These are phyloP conservation scores for Buathra laborator DNA, from an alignment of 2,888 invertebrate genomes.

Conservation along the genomic window DNA sequence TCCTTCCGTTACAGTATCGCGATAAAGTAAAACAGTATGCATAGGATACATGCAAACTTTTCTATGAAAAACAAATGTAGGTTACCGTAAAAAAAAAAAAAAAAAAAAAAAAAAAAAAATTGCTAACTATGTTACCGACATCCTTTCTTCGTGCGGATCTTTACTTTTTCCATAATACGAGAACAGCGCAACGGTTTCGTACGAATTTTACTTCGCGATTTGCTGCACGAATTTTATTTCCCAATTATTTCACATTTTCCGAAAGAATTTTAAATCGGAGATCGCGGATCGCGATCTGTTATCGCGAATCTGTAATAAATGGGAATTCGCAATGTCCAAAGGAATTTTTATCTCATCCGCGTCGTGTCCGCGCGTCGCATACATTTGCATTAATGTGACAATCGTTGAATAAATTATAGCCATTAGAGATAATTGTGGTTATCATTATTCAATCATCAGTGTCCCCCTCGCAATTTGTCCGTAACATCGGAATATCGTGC, in stretches of 20 bases:
- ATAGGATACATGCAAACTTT: too few species aligned
- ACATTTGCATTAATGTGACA: neutral
- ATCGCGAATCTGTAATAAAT: too few species aligned
- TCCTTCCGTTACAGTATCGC: neutral
- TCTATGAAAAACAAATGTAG: neutral
- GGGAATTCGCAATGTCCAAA: too few species aligned
- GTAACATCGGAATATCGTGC: slow-evolving; percentile 19
- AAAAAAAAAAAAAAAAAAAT: neutral
- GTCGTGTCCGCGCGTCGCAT: neutral
- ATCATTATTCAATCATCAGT: slow-evolving; percentile 28
- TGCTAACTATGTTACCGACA: neutral
- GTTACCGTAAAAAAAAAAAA: neutral
- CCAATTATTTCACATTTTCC: neutral
- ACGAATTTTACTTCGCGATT: neutral
- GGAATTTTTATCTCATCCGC: neutral
- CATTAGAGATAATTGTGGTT: neutral
- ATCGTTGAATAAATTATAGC: neutral
- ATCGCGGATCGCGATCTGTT: too few species aligned
- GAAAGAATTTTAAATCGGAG: neutral
- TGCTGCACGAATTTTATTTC: neutral
- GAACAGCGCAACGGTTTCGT: neutral
- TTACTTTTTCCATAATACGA: neutral
- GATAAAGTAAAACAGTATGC: neutral
- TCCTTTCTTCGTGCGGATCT: neutral
- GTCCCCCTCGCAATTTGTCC: neutral